These are phyloP conservation scores for Diorhabda sublineata DNA, from an alignment of 1,140 invertebrate genomes.

Conservation along the genomic window DNA sequence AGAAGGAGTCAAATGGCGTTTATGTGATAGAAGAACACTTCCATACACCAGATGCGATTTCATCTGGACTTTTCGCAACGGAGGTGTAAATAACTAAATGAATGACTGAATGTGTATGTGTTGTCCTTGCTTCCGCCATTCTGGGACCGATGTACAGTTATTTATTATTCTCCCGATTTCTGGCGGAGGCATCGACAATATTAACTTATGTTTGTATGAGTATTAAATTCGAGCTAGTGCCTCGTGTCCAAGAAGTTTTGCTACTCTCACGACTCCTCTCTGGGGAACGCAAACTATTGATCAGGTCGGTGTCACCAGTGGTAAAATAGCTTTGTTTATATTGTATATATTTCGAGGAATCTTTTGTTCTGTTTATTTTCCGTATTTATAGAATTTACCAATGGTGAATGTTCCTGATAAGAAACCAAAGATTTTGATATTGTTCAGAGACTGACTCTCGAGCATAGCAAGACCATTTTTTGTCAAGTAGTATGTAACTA, in stretches of 20 bases:
- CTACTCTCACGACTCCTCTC: constrained; percentile 28
- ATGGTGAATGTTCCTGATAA: constrained; percentile 23
- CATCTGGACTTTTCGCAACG: constrained; percentile 56
- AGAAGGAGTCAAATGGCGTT: constrained; percentile 49
- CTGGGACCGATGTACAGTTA: constrained; percentile 33
- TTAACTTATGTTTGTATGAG: constrained; percentile 35
- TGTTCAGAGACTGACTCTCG: constrained; percentile 32
- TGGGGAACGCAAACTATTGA: constrained; percentile 30
- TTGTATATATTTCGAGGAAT: constrained; percentile 32
- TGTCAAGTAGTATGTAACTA: constrained; percentile 36
- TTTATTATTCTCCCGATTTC: constrained; percentile 33
- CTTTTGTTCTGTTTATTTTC: constrained; percentile 14
- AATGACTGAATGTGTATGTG: constrained; percentile 33
- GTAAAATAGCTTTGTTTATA: constrained; percentile 33
- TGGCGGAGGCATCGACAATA: constrained; percentile 26
- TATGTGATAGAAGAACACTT: constrained; percentile 65
- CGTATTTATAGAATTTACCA: constrained; percentile 21
- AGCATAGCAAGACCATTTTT: constrained; percentile 28
- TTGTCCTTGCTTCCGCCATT: constrained; percentile 24
- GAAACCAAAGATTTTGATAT: constrained; percentile 45
- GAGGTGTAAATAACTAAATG: constrained; percentile 54
- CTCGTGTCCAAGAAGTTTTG: constrained; percentile 30
- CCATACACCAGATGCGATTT: constrained; percentile 50
- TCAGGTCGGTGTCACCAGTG: constrained; percentile 31
- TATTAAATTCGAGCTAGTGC: constrained; percentile 21